These are phyloP conservation scores for Geodia barretti DNA, from an alignment of 37 sponge, comb jelly and placozoan genomes.

Conservation along the genomic window DNA sequence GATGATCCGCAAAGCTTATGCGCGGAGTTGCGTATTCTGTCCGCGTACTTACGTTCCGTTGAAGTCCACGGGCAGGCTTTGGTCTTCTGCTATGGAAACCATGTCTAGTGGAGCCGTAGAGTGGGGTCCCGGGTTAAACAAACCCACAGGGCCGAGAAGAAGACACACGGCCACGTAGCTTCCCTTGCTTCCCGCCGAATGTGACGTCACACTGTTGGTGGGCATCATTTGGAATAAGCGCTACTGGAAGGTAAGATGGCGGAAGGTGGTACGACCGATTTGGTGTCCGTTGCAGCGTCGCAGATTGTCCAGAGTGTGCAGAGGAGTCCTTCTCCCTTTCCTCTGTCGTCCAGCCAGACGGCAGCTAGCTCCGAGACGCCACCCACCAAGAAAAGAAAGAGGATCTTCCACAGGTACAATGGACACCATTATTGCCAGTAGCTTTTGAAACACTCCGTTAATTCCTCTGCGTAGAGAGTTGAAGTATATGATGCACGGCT, in stretches of 20 bases:
- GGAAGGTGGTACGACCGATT: background rate
- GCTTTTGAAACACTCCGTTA: too few relatives aligned
- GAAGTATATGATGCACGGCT: constrained; percentile 97
- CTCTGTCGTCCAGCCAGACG: background rate
- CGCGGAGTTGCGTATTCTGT: too few relatives aligned
- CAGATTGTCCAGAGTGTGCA: too few relatives aligned
- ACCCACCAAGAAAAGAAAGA: background rate
- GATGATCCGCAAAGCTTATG: background rate
- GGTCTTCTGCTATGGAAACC: constrained; percentile 70
- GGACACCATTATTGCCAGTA: background rate
- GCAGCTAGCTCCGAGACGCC: background rate
- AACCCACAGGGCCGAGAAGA: background rate
- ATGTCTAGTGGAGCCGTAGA: constrained; percentile 3
- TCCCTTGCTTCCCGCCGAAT: background rate
- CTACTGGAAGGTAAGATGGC: background rate
- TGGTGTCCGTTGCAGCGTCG: background rate
- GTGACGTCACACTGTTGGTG: constrained; percentile 25
- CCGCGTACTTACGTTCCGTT: constrained; percentile 61
- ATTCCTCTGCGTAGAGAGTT: constrained; percentile 70
- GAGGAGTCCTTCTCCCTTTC: constrained; percentile 13
- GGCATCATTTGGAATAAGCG: constrained; percentile 13
- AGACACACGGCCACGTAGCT: background rate
- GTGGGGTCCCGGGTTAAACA: too few relatives aligned
- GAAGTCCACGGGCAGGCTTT: constrained; percentile 55
- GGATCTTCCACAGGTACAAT: background rate